Base-by-base conservation (phyloP, 2,888 invertebrate species). In the Thumatha senex region DNA sequence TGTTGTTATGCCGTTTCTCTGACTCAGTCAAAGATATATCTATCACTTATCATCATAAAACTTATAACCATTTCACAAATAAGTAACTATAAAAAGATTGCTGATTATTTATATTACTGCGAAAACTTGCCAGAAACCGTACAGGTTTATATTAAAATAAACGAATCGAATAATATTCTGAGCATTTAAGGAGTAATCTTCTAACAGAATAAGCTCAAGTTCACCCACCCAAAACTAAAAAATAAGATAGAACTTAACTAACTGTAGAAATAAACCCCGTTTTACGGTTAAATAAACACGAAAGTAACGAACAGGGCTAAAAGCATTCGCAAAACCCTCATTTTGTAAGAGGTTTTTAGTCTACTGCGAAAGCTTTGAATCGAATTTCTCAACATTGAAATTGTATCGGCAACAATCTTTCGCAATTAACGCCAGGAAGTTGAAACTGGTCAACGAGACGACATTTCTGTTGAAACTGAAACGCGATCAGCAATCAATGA, bases 361-460 rank as follows among this genome's bases (percentile, higher is more conserved):
- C n/a, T n/a, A 7, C 7, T 9, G 24, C 7, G 39, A 30, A 40
- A 42, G 31, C 40, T 45, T 35, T 14, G 46, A 18, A 46, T 43
- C 33, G 11, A 44, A 47, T 52, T 50, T 53, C 30, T 31, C 45
- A 56, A 52, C 30, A 38, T 40, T 51, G 40, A 15, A 65, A 61
- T 55, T 48, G 48, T 46, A 50, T 45, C 46, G 18, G 46, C 39
- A 40, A 54, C 54, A 56, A 54, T 49, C 43, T 51, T 57, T 50
- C 12, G 33, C 40, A 65, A 55, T 61, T 61, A 55, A 54, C 34
- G 40, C 34, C 39, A 38, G 11, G 9, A 46, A 51, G n/a, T 52
- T 36, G 15, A 48, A 63, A 18, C 66, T 51, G 66, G 58, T 65
- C 62, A 66, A 50, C 38, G 43, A 48, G 53, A 42, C 29, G 31